Evolutionary conservation across 2,888 invertebrate species (phyloP).

Genomic region (Drosophila nigricruria): DNA sequence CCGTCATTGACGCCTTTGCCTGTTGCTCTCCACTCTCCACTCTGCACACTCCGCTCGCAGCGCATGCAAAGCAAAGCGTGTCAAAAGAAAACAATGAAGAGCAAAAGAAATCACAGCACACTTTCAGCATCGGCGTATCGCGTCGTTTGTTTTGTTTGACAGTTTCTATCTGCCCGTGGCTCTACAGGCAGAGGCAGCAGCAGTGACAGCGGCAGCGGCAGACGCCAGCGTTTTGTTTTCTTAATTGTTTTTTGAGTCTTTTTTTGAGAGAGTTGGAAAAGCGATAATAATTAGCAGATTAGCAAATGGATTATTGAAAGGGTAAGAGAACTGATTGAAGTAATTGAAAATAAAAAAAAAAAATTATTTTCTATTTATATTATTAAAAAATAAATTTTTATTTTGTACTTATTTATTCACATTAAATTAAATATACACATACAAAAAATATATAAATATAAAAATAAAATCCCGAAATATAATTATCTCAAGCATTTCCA

Average conservation of each 20-base stretch:
- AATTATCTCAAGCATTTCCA: too few relatives aligned
- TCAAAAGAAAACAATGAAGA: slow-evolving; percentile 49
- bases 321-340: background rate
- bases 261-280: slow-evolving; percentile 16
- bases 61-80: slow-evolving; percentile 49
- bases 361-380: background rate
- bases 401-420: too few relatives aligned
- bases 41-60: slow-evolving; percentile 31
- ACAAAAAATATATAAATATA: background rate
- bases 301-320: slow-evolving; percentile 5
- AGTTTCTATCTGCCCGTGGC: slow-evolving; percentile 64
- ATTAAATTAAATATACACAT: too few relatives aligned
- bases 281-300: slow-evolving; percentile 35
- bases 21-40: slow-evolving; percentile 40
- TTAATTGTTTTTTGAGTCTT: slow-evolving; percentile 55
- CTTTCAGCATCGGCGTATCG: slow-evolving; percentile 67
- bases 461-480: too few relatives aligned
- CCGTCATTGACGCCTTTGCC: slow-evolving; percentile 75
- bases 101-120: slow-evolving; percentile 62
- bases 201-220: slow-evolving; percentile 10
- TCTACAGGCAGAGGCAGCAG: slow-evolving; percentile 8
- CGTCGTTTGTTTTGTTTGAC: slow-evolving; percentile 76
- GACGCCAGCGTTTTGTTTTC: slow-evolving; percentile 57
- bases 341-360: background rate
- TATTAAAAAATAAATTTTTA: background rate